Percentiles rank a stretch among this genome's conserved stretches.
These are phyloP conservation scores for Phenacoccus solenopsis DNA, from an alignment of 1,140 invertebrate genomes.

Conservation along the genomic window DNA sequence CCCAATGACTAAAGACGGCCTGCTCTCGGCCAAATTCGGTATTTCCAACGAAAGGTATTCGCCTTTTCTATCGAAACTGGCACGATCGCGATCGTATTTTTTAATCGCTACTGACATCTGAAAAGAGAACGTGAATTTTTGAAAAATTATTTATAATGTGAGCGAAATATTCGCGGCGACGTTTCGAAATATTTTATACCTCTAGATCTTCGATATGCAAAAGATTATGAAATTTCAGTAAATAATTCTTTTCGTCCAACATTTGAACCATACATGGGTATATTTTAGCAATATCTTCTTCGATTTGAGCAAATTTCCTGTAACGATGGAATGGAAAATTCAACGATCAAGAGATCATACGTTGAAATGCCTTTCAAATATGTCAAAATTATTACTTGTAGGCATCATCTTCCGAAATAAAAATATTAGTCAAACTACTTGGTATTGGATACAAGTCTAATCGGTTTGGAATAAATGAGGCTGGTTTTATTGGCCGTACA, in stretches of 20 bases:
- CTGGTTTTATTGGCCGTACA: too few relatives aligned
- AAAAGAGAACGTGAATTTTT: neutral
- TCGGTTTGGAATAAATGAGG: constrained; percentile 40
- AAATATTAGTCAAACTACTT: neutral
- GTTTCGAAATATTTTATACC: neutral
- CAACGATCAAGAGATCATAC: neutral
- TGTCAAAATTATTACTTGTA: neutral
- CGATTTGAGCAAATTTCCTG: neutral
- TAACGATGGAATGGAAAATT: neutral
- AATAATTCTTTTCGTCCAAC: neutral
- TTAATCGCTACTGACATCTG: constrained; percentile 16
- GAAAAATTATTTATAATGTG: neutral
- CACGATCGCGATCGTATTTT: constrained; percentile 32
- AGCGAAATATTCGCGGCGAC: neutral
- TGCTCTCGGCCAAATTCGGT: constrained; percentile 63
- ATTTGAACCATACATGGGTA: neutral
- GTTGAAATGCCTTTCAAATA: too few relatives aligned
- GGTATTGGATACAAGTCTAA: constrained; percentile 27
- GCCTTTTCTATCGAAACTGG: constrained; percentile 44
- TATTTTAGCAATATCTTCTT: neutral
- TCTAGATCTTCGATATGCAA: constrained; percentile 6
- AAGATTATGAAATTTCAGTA: neutral
- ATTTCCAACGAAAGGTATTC: constrained; percentile 63
- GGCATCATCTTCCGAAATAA: neutral
- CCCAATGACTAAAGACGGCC: constrained; percentile 69